Evolutionary conservation across 1,140 invertebrate species (phyloP).

Genomic region (Drosophila sechellia): DNA sequence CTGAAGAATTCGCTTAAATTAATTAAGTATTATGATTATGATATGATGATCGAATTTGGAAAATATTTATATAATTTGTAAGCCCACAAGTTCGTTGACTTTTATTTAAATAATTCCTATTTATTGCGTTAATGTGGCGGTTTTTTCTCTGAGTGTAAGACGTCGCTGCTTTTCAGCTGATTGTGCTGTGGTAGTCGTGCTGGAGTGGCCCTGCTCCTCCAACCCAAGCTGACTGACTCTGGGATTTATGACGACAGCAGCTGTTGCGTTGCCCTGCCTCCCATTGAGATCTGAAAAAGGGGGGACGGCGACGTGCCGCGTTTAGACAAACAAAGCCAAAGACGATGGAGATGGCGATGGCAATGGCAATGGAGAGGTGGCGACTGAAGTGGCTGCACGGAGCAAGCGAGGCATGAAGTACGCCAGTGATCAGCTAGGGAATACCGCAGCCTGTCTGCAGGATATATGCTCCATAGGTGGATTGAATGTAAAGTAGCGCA

Average conservation of each 20-base stretch:
- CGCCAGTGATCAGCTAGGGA: constrained; percentile 22
- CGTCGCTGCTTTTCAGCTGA: constrained; percentile 45
- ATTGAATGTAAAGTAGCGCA: constrained; percentile 44
- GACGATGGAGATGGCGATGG: constrained; percentile 14
- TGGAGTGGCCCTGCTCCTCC: constrained; percentile 29
- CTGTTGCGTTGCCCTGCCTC: constrained; percentile 58
- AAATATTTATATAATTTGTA: no score
- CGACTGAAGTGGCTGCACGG: constrained; percentile 15
- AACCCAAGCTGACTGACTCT: constrained; percentile 24
- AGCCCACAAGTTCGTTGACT: neutral
- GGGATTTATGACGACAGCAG: constrained; percentile 76
- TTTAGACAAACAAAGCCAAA: constrained; percentile 55
- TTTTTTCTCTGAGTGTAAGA: constrained; percentile 3
- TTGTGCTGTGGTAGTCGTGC: constrained; percentile 50
- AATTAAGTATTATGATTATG: no score
- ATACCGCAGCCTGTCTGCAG: constrained; percentile 34
- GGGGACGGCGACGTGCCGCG: constrained; percentile 40
- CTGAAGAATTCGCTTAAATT: neutral
- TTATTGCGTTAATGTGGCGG: no score
- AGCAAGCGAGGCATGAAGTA: neutral
- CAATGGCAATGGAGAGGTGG: constrained; percentile 15
- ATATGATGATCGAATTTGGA: no score
- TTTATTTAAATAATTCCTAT: no score
- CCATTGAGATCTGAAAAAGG: constrained; percentile 18
- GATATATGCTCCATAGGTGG: constrained; percentile 36